Evolutionary conservation across 2,888 invertebrate species (phyloP), one percentile per base, ranked within the genome.

Genomic region (Sminthurinus aureus): DNA sequence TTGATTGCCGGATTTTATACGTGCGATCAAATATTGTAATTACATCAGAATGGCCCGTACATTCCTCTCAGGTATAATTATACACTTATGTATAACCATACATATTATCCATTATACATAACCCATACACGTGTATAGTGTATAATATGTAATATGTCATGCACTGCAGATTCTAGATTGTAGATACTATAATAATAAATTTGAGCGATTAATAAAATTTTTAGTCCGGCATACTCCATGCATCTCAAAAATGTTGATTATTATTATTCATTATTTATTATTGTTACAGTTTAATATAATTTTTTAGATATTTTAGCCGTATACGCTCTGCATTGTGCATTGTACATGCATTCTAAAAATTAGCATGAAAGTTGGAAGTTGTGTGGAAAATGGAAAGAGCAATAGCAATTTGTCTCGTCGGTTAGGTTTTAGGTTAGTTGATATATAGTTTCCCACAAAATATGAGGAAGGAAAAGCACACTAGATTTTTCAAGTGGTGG

Each of bases 11-110:
- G 71, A 71, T 71, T 71, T 71, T 20, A 1, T 24, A 38, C 38
- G 38, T 71, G 24, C 22, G 71, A 71, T 71, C 71, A 71, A 71
- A 24, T 71, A 71, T 71, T 26, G 24, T 71, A 24, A 71, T 71
- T 71, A 71, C 22, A 71, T 24, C 13, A 26, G 71, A 71, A 24
- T 24, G 24, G 71, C 22, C 66, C 15, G 66, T 15, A 71, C 24
- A 24, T 71, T 71, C 22, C 20, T 15, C 24, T 71, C 22, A 9
- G 12, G 24, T 71, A 24, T 71, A 69, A 22, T 20, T 69, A 22
- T 20, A 69, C n/a, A n/a, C 67, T 20, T 69, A 12, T 22, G n/a
- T 20, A 67, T 6, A 67, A 20, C n/a, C 11, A 69, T 11, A 69
- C 1, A 18, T n/a, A 69, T 12, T n/a, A 69, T 12, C n/a, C 22